Base-by-base conservation (phyloP, 2,888 invertebrate species). In the Thecocarcelia acutangulata region DNA sequence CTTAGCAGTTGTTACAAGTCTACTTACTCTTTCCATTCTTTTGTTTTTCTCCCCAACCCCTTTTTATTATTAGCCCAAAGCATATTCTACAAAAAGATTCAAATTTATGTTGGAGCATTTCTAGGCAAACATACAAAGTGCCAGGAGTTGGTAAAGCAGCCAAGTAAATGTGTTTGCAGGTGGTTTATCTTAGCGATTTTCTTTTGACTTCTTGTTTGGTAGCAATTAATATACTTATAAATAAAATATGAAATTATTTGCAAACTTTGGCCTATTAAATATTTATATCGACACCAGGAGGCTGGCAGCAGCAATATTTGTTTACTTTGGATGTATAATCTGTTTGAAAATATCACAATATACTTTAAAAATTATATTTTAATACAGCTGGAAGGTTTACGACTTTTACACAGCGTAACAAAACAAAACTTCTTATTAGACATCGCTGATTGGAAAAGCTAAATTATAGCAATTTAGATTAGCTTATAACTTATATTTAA, bases 181-280 rank as follows among this genome's bases (percentile, higher is more conserved):
- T 56, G 52, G 5, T 63, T 66, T 50, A 37, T 21, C 8, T 59
- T 19, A 63, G 17, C 44, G 15, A 17, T 4, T 28, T 69, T 56
- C 40, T 66, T 21, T 44, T 46, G 12, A 33, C n/a, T 21, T 63
- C 15, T 61, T 50, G 33, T 58, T 61, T 24, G 56, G 56, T 68
- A 68, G 12, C 77, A 77, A 74, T 77, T 81, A 74, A 58, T 17
- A 44, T 77, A 59, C 24, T 44, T 73, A 64, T 77, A 69, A 73
- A 81, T 77, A 77, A 73, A 74, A 74, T 21, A 77, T 73, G 52
- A 76, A 68, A 61, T 42, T 68, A 56, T 81, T 68, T 63, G 13
- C 48, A 63, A 73, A 72, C 12, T 76, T 72, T 12, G 58, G 44
- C 40, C 54, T 15, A 54, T 54, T 28, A 76, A 64, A 72, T 52